Percentiles rank a stretch among this genome's conserved stretches.
Evolutionary conservation across 2,113 vertebrate genomes (phyloP).

Genomic region (Petaurus breviceps): DNA sequence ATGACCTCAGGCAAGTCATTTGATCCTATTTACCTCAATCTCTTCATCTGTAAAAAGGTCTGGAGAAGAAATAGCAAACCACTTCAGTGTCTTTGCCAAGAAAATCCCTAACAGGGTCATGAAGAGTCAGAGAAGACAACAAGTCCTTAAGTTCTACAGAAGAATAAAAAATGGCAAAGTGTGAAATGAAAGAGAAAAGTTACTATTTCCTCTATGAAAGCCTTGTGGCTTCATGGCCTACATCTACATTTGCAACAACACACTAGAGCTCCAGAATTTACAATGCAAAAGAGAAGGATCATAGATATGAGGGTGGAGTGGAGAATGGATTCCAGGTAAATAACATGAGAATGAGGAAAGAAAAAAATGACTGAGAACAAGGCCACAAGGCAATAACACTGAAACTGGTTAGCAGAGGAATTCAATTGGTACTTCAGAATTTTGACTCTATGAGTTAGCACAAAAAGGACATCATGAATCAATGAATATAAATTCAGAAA

Average conservation of each 20-base stretch:
- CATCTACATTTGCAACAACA: background rate
- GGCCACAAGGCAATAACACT: background rate
- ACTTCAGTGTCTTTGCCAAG: background rate
- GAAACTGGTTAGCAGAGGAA: background rate
- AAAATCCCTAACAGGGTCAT: background rate
- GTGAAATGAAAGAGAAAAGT: background rate
- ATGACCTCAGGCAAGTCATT: background rate
- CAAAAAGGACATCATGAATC: too few species aligned
- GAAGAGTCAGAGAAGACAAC: background rate
- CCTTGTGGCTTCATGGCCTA: background rate
- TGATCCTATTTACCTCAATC: background rate
- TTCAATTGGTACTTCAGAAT: background rate
- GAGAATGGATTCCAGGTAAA: too few species aligned
- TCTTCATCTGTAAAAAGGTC: background rate
- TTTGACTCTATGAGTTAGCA: too few species aligned
- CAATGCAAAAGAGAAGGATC: background rate
- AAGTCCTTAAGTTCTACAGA: background rate
- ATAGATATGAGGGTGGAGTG: background rate
- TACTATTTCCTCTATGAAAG: background rate
- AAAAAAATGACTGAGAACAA: background rate
- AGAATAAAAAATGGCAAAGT: background rate
- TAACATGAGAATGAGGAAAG: too few species aligned
- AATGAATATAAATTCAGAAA: too few species aligned
- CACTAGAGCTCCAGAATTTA: background rate
- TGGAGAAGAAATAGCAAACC: background rate